Base-by-base conservation (phyloP, 2,797 vertebrate species). In the Carduelis carduelis region DNA sequence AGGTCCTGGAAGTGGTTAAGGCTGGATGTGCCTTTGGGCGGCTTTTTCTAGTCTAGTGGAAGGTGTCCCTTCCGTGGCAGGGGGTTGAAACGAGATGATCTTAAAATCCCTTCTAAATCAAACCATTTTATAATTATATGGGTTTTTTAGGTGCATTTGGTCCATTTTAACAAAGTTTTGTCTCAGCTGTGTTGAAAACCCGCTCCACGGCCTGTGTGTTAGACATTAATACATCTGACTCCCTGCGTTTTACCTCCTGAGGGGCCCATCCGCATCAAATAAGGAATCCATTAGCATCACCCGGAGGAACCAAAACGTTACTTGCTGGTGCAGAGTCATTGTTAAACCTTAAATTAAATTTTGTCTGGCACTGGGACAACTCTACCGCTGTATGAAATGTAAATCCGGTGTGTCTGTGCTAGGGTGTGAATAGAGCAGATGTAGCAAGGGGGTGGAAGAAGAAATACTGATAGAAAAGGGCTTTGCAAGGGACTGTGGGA, bases 401-500 rank as follows among this genome's bases (percentile, higher is more conserved):
- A 39, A 32, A 21, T 7, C 6, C 0, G 0, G 7, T 3, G n/a
- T 0, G 1, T 27, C 24, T 46, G 18, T 26, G 28, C 30, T 64
- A 41, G 23, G 7, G 2, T 23, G 14, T 34, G 37, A 2, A 0
- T 4, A 16, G 22, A 52, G 13, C 1, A 3, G 22, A 24, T 50
- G 28, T 20, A 9, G 50, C 23, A 8, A 35, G 22, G 14, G 8
- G 6, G 3, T 2, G 2, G 52, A 14, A 30, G 35, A 34, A 76
- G 39, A 82, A 53, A 12, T 34, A 3, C 1, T 41, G 39, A 27
- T 84, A 24, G 52, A 50, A 70, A 53, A 49, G 19, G 4, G 2
- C 1, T 53, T 84, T 90, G 59, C 20, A n/a, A 27, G 34, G 49
- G 14, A 1, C 26, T 47, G 20, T 41, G 74, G 41, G 22, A 4